These are phyloP conservation scores for Zonitis immaculata DNA, from an alignment of 2,888 invertebrate species.

Conservation along the genomic window DNA sequence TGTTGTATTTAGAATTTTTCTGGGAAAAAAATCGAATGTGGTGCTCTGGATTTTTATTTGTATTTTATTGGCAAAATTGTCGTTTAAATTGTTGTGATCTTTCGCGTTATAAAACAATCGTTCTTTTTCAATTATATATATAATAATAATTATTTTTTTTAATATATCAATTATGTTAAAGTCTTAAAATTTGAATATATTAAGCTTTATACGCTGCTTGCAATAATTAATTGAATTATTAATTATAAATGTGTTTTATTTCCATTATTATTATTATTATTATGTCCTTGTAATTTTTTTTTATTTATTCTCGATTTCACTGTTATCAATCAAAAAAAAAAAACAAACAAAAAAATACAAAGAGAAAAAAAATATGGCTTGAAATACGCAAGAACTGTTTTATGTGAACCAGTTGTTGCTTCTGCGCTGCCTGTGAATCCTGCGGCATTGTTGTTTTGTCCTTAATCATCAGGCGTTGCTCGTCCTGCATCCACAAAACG, in stretches of 20 bases:
- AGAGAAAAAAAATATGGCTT: neutral
- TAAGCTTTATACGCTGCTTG: conserved; percentile 48
- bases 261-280: too few relatives aligned
- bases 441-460: too few relatives aligned
- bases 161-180: conserved; percentile 34
- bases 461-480: conserved; percentile 29
- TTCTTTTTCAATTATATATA: conserved; percentile 32
- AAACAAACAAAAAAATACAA: neutral
- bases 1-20: conserved; percentile 34
- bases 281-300: too few relatives aligned
- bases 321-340: too few relatives aligned
- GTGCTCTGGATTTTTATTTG: conserved; percentile 44
- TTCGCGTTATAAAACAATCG: conserved; percentile 40
- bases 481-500: conserved; percentile 29
- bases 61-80: conserved; percentile 28
- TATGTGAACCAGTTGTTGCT: conserved; percentile 11
- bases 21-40: conserved; percentile 39
- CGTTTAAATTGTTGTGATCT: conserved; percentile 44
- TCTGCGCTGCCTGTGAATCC: conserved; percentile 24
- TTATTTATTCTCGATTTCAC: too few relatives aligned
- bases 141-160: conserved; percentile 26
- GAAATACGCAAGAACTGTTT: neutral
- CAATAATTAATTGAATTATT: too few relatives aligned
- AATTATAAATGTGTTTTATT: conserved; percentile 3
- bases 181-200: conserved; percentile 40